Conservation (phyloP, 1,140 invertebrate species). For the Drusus annulatus region DNA sequence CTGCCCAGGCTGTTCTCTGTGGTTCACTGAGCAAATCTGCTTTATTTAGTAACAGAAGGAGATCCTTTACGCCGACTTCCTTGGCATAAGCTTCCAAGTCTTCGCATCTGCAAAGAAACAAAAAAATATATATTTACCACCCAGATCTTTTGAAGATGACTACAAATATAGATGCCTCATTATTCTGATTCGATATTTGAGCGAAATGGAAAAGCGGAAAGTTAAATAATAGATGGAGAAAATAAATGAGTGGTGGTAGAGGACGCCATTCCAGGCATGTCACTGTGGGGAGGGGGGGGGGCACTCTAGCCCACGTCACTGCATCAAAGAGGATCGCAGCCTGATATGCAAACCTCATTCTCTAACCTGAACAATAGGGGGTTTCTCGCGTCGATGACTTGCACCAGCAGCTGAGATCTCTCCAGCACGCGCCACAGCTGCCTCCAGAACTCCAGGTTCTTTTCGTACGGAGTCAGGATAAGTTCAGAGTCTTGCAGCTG, state of each 20-base stretch:
- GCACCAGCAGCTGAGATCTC: constrained; percentile 94
- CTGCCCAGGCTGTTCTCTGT: constrained; percentile 89
- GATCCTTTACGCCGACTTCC: constrained; percentile 81
- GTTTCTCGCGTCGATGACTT: constrained; percentile 98
- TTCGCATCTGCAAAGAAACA: constrained; percentile 74
- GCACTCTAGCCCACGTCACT: too few species aligned
- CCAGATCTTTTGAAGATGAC: not conserved
- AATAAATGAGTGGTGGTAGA: too few species aligned
- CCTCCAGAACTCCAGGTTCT: constrained; percentile 98
- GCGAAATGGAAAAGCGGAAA: not conserved
- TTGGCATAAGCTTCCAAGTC: constrained; percentile 96
- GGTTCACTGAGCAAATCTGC: constrained; percentile 91
- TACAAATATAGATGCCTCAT: too few species aligned
- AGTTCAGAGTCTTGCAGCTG: constrained; percentile 86
- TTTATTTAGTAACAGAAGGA: constrained; percentile 95
- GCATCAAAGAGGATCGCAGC: too few species aligned
- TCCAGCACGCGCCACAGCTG: constrained; percentile 99
- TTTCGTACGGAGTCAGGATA: constrained; percentile 96
- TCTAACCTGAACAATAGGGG: constrained; percentile 88
- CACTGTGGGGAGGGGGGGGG: too few species aligned
- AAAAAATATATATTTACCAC: not conserved
- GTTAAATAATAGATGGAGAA: too few species aligned
- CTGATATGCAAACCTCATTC: too few species aligned
- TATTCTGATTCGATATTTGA: not conserved
- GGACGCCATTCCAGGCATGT: too few species aligned